phyloP scores from a whole-genome alignment of 2,888 invertebrate genomes.

The Diplazon laetatorius region DNA sequence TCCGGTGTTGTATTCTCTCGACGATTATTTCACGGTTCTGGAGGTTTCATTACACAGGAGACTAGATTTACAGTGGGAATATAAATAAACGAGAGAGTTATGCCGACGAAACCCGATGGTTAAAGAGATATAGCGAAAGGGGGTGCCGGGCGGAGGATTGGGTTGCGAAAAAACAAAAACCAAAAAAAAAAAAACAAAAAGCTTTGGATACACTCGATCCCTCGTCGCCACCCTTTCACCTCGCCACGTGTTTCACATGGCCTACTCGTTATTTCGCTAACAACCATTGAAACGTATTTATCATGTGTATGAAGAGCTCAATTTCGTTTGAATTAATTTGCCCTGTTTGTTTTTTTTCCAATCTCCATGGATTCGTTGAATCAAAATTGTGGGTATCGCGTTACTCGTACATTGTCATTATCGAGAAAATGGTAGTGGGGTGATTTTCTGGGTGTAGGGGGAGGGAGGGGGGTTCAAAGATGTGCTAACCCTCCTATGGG shows the following conservation, averaged over 20 bases:
- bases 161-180: too few species aligned
- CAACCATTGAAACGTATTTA: constrained; percentile 1
- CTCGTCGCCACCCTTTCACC: constrained; percentile 48
- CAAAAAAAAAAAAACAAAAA: constrained; percentile 29
- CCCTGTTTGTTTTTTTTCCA: too few species aligned
- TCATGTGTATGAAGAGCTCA: not conserved
- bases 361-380: too few species aligned
- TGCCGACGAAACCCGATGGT: not conserved
- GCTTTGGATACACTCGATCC: constrained; percentile 29
- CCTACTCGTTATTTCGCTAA: constrained; percentile 12
- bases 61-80: constrained; percentile 54
- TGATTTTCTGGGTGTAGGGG: too few species aligned
- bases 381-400: too few species aligned
- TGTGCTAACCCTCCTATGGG: too few species aligned
- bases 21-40: constrained; percentile 54
- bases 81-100: constrained; percentile 21
- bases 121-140: constrained; percentile 40
- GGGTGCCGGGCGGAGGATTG: constrained; percentile 46
- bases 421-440: too few species aligned
- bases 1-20: constrained; percentile 50
- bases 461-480: too few species aligned
- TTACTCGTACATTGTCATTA: too few species aligned
- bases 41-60: constrained; percentile 52
- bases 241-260: constrained; percentile 43
- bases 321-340: constrained; percentile 3